These are phyloP conservation scores for Glomeris maerens DNA, from an alignment of 1,140 invertebrate genomes.

Conservation along the genomic window DNA sequence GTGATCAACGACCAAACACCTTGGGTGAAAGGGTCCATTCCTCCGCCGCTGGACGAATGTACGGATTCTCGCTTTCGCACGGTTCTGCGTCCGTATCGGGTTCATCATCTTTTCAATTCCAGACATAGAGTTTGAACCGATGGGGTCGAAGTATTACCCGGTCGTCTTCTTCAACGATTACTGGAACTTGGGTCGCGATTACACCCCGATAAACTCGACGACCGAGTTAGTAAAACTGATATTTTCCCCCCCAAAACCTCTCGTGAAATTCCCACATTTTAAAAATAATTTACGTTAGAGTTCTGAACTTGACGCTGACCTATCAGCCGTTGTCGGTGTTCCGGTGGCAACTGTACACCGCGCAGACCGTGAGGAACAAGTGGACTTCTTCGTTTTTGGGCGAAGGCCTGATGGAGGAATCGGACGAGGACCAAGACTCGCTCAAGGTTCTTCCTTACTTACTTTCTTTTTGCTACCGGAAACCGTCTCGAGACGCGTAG, in stretches of 20 bases:
- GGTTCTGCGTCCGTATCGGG: too few relatives aligned
- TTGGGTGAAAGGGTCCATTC: slow-evolving; percentile 73
- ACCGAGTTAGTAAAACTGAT: slow-evolving; percentile 37
- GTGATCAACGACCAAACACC: slow-evolving; percentile 85
- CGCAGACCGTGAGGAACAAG: slow-evolving; percentile 67
- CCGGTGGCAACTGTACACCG: slow-evolving; percentile 91
- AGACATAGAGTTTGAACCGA: slow-evolving; percentile 74
- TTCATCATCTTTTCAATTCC: slow-evolving; percentile 24
- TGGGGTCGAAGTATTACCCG: slow-evolving; percentile 74
- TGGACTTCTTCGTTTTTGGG: slow-evolving; percentile 38
- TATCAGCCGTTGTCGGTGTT: slow-evolving; percentile 88
- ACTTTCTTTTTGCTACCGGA: too few relatives aligned
- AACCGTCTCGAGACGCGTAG: too few relatives aligned
- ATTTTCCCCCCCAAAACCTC: neutral
- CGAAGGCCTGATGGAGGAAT: slow-evolving; percentile 49
- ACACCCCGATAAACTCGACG: slow-evolving; percentile 82
- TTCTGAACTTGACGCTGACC: slow-evolving; percentile 52
- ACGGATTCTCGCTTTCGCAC: too few relatives aligned
- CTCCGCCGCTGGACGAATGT: slow-evolving; percentile 82
- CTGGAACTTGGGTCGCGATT: slow-evolving; percentile 96
- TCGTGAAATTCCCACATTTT: slow-evolving; percentile 2
- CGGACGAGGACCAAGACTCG: slow-evolving; percentile 87
- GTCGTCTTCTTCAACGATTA: slow-evolving; percentile 94
- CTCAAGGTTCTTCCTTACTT: slow-evolving; percentile 55
- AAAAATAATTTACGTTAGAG: slow-evolving; percentile 20